Evolutionary conservation across 2,888 invertebrate species (phyloP).

Genomic region (Shargacucullia verbasci): DNA sequence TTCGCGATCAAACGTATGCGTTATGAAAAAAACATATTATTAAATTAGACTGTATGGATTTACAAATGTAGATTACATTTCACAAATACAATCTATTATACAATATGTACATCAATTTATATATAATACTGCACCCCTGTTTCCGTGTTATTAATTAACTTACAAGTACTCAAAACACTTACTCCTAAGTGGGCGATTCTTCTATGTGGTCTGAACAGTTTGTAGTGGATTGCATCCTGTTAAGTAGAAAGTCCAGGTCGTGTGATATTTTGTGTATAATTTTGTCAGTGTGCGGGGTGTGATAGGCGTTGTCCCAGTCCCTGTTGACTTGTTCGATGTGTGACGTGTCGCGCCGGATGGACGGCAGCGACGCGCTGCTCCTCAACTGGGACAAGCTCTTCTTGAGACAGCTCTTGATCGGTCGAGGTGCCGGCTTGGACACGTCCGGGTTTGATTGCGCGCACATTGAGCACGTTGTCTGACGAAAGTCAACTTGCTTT

Average conservation of each 20-base stretch:
- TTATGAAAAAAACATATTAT: too few species aligned
- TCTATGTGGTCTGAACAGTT: conserved; percentile 74
- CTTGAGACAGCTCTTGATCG: conserved; percentile 85
- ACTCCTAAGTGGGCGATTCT: conserved; percentile 79
- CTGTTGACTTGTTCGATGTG: conserved; percentile 79
- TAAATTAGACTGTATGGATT: too few species aligned
- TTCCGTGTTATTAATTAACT: conserved; percentile 68
- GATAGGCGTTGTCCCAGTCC: conserved; percentile 80
- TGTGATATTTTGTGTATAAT: conserved; percentile 94
- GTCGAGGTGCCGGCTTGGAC: conserved; percentile 76
- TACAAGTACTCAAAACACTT: conserved; percentile 31
- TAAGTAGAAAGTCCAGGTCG: conserved; percentile 94
- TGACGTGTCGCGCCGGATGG: conserved; percentile 74
- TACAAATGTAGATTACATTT: too few species aligned
- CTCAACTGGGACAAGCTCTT: conserved; percentile 71
- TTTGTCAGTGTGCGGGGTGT: conserved; percentile 82
- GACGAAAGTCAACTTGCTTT: background rate
- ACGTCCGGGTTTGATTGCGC: conserved; percentile 81
- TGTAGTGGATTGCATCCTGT: conserved; percentile 86
- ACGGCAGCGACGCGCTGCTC: conserved; percentile 78
- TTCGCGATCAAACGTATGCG: too few species aligned
- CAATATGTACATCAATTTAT: conserved; percentile 24
- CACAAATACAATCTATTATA: too few species aligned
- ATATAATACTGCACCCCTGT: conserved; percentile 81
- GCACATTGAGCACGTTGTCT: conserved; percentile 80